phyloP scores from a whole-genome alignment of 1,140 invertebrate species.

The Carposina sasakii region DNA sequence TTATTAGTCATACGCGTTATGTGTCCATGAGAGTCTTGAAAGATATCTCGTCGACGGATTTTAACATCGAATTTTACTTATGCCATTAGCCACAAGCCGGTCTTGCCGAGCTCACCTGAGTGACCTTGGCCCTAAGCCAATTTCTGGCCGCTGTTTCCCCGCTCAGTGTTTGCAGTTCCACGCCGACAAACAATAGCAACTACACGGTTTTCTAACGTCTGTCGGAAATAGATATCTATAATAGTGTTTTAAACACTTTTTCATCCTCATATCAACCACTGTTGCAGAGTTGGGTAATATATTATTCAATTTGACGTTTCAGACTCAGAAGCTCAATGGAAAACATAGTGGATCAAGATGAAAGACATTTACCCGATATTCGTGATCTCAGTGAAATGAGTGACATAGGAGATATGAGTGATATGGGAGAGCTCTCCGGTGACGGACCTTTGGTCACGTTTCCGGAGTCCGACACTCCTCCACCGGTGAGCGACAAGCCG shows the following conservation, averaged over 20 bases:
- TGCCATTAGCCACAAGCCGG: conserved; percentile 28
- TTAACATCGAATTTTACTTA: conserved; percentile 26
- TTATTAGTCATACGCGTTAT: not conserved
- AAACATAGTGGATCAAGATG: conserved; percentile 75
- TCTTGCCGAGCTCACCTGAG: conserved; percentile 59
- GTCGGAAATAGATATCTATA: conserved; percentile 19
- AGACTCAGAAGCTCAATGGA: conserved; percentile 78
- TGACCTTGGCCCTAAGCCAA: conserved; percentile 62
- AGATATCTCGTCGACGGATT: conserved; percentile 13
- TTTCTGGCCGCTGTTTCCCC: conserved; percentile 52
- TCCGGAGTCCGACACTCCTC: conserved; percentile 82
- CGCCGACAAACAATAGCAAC: conserved; percentile 64
- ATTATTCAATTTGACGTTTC: conserved; percentile 29
- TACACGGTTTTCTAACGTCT: conserved; percentile 34
- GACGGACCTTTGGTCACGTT: conserved; percentile 81
- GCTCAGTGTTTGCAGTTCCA: conserved; percentile 58
- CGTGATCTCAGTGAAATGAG: conserved; percentile 71
- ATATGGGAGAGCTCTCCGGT: conserved; percentile 67
- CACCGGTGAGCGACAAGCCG: conserved; percentile 64
- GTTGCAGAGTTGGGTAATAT: no score
- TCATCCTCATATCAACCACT: no score
- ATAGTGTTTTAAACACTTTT: no score
- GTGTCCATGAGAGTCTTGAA: not conserved
- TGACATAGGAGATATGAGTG: conserved; percentile 59
- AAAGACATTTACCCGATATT: conserved; percentile 60